phyloP scores from a whole-genome alignment of 2,888 invertebrate genomes.

The Acrobasis suavella region DNA sequence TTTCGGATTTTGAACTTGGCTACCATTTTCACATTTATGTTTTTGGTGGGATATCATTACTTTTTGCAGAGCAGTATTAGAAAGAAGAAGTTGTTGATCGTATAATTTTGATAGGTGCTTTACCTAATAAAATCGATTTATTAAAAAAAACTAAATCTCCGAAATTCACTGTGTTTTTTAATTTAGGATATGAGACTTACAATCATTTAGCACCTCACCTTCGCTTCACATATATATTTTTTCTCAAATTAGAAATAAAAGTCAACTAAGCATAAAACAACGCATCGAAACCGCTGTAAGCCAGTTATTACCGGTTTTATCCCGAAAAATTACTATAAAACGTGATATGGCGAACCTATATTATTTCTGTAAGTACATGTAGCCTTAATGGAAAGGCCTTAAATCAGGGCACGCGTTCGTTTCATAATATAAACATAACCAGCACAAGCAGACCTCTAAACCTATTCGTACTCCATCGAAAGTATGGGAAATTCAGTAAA shows the following conservation, averaged over 20 bases:
- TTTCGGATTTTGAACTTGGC: too few species aligned
- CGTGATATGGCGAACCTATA: not conserved
- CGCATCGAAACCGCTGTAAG: slow-evolving; percentile 5
- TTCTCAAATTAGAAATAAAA: slow-evolving; percentile 7
- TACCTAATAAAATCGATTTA: too few species aligned
- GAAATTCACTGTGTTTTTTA: too few species aligned
- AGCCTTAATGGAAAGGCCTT: slow-evolving; percentile 10
- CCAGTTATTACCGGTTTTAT: slow-evolving; percentile 12
- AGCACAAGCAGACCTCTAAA: not conserved
- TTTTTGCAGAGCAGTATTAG: too few species aligned
- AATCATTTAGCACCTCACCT: too few species aligned
- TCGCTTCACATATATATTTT: too few species aligned
- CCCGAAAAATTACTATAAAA: not conserved
- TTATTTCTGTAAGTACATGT: not conserved
- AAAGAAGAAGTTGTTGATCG: too few species aligned
- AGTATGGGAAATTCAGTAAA: not conserved
- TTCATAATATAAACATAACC: slow-evolving; percentile 23
- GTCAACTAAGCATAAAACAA: slow-evolving; percentile 6
- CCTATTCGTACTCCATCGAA: not conserved
- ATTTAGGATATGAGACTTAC: too few species aligned
- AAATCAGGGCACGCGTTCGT: slow-evolving; percentile 20
- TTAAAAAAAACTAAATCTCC: too few species aligned
- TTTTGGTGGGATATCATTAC: too few species aligned
- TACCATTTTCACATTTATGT: too few species aligned
- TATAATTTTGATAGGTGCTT: too few species aligned